Evolutionary conservation across 2,888 invertebrate species (phyloP), one percentile per base, ranked within the genome.

Genomic region (Harpagoxenus sublaevis): DNA sequence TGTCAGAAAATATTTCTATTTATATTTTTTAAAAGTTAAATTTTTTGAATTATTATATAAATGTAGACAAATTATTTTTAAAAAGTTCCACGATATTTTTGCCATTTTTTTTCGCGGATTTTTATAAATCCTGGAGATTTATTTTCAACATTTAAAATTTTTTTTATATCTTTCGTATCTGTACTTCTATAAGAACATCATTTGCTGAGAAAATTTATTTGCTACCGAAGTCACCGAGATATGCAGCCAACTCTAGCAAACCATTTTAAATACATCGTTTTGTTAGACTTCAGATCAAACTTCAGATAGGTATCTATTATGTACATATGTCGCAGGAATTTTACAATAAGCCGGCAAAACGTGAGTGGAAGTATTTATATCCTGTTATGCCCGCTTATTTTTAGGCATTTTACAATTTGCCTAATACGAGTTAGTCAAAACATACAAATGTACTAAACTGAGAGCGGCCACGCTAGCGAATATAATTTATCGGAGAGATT

Each of bases 21-120:
- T 23, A 23, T 23, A 23, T 23, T 23, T 23, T 23, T 23, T 23
- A 23, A 23, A 23, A 23, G 18, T 51, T 31, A 31, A 10, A 51
- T 70, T 62, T 63, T 8, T 51, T 51, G 23, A 71, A 45, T 63
- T 62, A 23, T 63, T 48, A 51, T 48, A 51, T 28, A 28, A 18
- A 28, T 31, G 6, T 68, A 45, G 31, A 48, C 4, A 23, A 45
- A 23, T 45, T 39, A 60, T 28, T 60, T 66, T 66, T 18, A 0
- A 10, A 31, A 48, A 48, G 15, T 45, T 45, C 28, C 3, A 31
- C 8, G 15, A 42, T 63, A 45, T 48, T 48, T 48, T 48, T 15
- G 4, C 4, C 15, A 4, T 48, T 48, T 35, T 35, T 51, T 31
- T 68, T 23, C 23, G 31, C 6, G 10, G 6, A 70, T 70, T 51